Evolutionary conservation across 2,888 invertebrate species (phyloP).

Genomic region (Acronicta aceris): DNA sequence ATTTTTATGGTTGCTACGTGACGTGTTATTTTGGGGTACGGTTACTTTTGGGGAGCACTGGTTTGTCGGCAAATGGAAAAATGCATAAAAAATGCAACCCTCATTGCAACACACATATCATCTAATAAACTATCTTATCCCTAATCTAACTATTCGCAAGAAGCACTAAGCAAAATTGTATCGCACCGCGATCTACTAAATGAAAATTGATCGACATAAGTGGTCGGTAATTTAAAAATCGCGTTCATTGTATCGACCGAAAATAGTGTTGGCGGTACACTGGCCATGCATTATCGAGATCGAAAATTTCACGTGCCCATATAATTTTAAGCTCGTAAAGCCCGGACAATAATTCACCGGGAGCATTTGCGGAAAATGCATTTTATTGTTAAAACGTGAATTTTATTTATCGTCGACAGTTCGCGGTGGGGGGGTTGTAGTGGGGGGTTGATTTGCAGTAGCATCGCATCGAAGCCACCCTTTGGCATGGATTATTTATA

Average conservation of each 20-base stretch:
- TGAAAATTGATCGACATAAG: constrained; percentile 55
- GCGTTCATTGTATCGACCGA: constrained; percentile 65
- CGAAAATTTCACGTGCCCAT: constrained; percentile 88
- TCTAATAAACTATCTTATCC: constrained; percentile 28
- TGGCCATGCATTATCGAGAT: constrained; percentile 85
- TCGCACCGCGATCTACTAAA: constrained; percentile 41
- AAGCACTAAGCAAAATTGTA: constrained; percentile 41
- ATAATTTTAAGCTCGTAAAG: constrained; percentile 90
- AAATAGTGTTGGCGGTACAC: constrained; percentile 80
- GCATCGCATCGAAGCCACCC: constrained; percentile 86
- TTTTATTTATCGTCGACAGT: constrained; percentile 89
- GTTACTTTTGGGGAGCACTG: constrained; percentile 64
- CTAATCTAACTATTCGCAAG: constrained; percentile 25
- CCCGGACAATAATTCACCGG: constrained; percentile 86
- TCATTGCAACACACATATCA: constrained; percentile 46
- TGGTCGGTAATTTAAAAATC: constrained; percentile 58
- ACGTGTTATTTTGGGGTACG: constrained; percentile 73
- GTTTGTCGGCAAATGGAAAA: constrained; percentile 69
- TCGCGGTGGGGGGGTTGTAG: constrained; percentile 75
- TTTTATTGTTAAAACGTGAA: constrained; percentile 90
- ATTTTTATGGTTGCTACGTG: constrained; percentile 85
- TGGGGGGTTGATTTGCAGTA: constrained; percentile 86
- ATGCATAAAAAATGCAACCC: constrained; percentile 75
- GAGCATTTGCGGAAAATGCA: constrained; percentile 89
- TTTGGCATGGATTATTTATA: constrained; percentile 88